phyloP scores from a whole-genome alignment of 2,888 invertebrate genomes.

The Ischnus inquisitorius region DNA sequence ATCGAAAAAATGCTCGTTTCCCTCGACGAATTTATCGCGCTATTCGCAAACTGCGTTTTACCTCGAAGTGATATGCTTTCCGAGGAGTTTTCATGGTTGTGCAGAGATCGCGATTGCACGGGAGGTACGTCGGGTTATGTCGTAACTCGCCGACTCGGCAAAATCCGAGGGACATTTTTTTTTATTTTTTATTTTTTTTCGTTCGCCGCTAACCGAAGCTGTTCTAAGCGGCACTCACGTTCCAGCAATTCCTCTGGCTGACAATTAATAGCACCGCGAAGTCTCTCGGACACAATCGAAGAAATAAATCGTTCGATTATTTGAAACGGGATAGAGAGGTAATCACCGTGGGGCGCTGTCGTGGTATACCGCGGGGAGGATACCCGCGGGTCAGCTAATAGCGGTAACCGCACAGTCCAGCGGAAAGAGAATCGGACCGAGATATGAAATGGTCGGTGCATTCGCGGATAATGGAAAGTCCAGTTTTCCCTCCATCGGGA shows the following conservation, averaged over 20 bases:
- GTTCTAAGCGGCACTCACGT: slow-evolving; percentile 9
- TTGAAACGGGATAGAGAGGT: slow-evolving; percentile 24
- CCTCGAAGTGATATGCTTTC: neutral
- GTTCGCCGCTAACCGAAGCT: slow-evolving; percentile 51
- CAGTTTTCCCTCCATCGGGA: neutral
- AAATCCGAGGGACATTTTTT: slow-evolving; percentile 47
- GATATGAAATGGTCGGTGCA: slow-evolving; percentile 10
- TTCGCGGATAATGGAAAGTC: slow-evolving; percentile 8
- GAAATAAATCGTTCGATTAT: slow-evolving; percentile 65
- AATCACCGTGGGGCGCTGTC: slow-evolving; percentile 7
- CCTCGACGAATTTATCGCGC: neutral
- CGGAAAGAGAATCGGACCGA: slow-evolving; percentile 11
- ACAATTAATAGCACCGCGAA: slow-evolving; percentile 55
- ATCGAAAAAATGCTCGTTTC: slow-evolving; percentile 1
- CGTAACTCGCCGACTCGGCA: slow-evolving; percentile 58
- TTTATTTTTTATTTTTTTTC: slow-evolving; percentile 54
- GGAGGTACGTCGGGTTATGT: slow-evolving; percentile 32
- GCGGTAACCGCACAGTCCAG: slow-evolving; percentile 12
- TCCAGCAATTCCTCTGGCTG: slow-evolving; percentile 55
- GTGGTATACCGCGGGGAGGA: neutral
- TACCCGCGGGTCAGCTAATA: slow-evolving; percentile 24
- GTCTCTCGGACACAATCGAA: slow-evolving; percentile 17
- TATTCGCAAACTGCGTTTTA: slow-evolving; percentile 11
- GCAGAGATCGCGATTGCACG: neutral
- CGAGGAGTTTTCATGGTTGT: slow-evolving; percentile 1